Percentiles rank a stretch among this genome's conserved stretches.
phyloP scores from a whole-genome alignment of 2,797 vertebrate genomes.

The Oreochromis grahami region DNA sequence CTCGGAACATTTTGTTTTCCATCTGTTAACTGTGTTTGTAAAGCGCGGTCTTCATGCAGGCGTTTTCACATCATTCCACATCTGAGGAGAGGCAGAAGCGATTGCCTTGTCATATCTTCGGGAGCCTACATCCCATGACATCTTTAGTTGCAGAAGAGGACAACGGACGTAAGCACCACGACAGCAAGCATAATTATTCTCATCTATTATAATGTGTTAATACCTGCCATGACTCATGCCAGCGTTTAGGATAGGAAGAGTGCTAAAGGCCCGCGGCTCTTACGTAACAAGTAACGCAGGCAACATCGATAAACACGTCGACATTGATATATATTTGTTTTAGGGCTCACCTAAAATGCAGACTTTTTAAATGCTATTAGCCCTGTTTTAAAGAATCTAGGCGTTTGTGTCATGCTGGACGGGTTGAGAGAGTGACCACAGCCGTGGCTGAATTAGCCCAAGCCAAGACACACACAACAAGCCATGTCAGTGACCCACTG shows the following conservation, averaged over 20 bases:
- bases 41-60: not conserved
- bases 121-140: not conserved
- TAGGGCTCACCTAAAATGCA: not conserved
- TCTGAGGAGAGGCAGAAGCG: not conserved
- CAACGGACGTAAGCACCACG: not conserved
- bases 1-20: not conserved
- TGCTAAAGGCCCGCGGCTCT: not conserved
- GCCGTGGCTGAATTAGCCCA: conserved; percentile 48
- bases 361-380: not conserved
- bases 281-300: conserved; percentile 46
- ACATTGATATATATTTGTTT: not conserved
- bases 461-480: conserved; percentile 22
- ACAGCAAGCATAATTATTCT: conserved; percentile 26
- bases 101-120: not conserved
- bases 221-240: conserved; percentile 38
- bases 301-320: not conserved
- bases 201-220: conserved; percentile 32
- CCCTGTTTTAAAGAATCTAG: not conserved
- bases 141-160: conserved; percentile 11
- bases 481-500: conserved; percentile 20
- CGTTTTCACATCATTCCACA: not conserved
- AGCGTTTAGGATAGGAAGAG: conserved; percentile 31
- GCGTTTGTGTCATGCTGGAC: not conserved
- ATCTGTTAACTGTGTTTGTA: not conserved
- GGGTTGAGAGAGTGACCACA: conserved; percentile 10